Conservation (phyloP, 2,113 vertebrate species). For the Eira barbara region DNA sequence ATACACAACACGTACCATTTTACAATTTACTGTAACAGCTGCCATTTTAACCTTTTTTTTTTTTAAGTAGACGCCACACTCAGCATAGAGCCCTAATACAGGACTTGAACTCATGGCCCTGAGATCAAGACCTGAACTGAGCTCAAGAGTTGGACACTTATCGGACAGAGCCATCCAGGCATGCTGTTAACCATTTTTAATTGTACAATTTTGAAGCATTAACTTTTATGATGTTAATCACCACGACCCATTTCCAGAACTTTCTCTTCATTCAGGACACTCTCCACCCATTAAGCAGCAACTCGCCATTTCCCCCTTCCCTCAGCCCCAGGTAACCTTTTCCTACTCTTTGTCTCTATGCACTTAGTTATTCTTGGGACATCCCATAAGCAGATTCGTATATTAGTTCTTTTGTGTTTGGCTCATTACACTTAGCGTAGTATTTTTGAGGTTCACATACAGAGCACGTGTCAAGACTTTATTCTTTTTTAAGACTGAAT, state of each 20-base stretch:
- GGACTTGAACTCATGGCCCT: not conserved
- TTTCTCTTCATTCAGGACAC: not conserved
- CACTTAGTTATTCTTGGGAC: not conserved
- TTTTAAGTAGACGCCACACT: not conserved
- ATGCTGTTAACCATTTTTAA: not conserved
- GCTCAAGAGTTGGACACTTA: not conserved
- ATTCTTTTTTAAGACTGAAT: not conserved
- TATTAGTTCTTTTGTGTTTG: not conserved
- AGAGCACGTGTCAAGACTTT: no score
- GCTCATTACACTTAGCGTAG: no score
- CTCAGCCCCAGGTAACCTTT: not conserved
- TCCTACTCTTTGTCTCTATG: not conserved
- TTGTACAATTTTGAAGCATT: not conserved
- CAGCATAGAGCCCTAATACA: not conserved
- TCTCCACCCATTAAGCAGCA: not conserved
- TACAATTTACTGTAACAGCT: not conserved
- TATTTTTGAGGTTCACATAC: no score
- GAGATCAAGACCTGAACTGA: not conserved
- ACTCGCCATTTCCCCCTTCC: not conserved
- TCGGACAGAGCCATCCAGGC: not conserved
- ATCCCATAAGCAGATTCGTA: not conserved
- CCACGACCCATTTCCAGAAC: not conserved
- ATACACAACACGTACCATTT: not conserved
- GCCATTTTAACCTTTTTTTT: not conserved
- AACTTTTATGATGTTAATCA: not conserved